Conservation (phyloP, 1,140 invertebrate species). For the Stegodyphus mimosarum region DNA sequence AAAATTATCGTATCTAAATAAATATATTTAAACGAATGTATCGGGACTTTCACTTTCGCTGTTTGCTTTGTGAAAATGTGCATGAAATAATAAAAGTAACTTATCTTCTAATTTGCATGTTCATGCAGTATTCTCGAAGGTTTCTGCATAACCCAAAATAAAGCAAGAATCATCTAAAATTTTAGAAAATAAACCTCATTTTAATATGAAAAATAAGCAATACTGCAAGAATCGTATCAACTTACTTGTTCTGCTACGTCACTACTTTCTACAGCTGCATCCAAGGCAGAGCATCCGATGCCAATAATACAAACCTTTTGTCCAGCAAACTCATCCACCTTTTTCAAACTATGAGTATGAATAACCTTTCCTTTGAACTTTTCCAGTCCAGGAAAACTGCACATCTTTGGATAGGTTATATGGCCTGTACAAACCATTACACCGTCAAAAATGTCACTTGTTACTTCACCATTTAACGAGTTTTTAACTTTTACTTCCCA, state of each 20-base stretch:
- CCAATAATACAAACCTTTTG: slow-evolving; percentile 71
- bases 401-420: slow-evolving; percentile 32
- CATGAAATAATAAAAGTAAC: too few relatives aligned
- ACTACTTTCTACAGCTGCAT: slow-evolving; percentile 71
- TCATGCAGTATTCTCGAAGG: too few relatives aligned
- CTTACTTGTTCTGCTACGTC: slow-evolving; percentile 69
- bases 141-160: too few relatives aligned
- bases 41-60: too few relatives aligned
- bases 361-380: slow-evolving; percentile 69
- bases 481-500: slow-evolving; percentile 66
- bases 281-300: slow-evolving; percentile 72
- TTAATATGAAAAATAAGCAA: too few relatives aligned
- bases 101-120: too few relatives aligned
- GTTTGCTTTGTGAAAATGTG: too few relatives aligned
- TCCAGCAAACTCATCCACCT: slow-evolving; percentile 65
- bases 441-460: slow-evolving; percentile 67
- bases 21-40: too few relatives aligned
- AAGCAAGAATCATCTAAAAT: too few relatives aligned
- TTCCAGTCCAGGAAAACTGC: slow-evolving; percentile 63
- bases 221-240: too few relatives aligned
- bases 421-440: slow-evolving; percentile 68
- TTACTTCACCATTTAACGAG: slow-evolving; percentile 19
- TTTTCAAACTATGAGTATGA: slow-evolving; percentile 69
- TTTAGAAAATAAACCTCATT: too few relatives aligned
- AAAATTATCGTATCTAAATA: too few relatives aligned